Base-by-base conservation (phyloP, 1,140 invertebrate genomes). In the Papilio helenus region DNA sequence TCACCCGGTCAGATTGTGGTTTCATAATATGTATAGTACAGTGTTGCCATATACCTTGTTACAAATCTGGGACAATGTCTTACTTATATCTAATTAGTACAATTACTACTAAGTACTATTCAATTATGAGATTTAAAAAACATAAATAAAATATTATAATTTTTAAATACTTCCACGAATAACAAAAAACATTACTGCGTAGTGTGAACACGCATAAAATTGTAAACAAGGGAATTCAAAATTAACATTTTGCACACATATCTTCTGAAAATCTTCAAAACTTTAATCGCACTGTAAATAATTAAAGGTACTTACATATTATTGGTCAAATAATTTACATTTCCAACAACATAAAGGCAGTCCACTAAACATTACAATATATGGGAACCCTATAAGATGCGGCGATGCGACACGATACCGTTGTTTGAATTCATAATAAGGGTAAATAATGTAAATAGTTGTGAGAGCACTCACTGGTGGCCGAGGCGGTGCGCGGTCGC, bases 401-500 rank as follows among this genome's bases (percentile, higher is more conserved):
- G 12, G 18, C 72, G 23, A 23, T 55, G 44, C 44, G 14, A 14
- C 46, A 49, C 72, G 10, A 46, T 49, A 29, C n/a, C 72, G 26
- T 18, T 76, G 73, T 76, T 76, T 76, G 39, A 39, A 26, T 76
- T 58, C 8, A 12, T 76, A 76, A 14, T 49, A 29, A 26, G 18
- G n/a, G 46, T 23, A 1, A 51, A 4, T 29, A 51, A 51, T 51
- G 42, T 73, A 26, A 23, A 12, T 49, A 46, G 44, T 73, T 49
- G 49, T 39, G 26, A 68, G 55, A 68, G 23, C 79, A 89, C 90
- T 90, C 39, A 94, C 93, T 92, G 39, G 86, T 90, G 42, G 91
- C 87, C 39, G 92, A 94, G 1, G 95, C 92, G 16, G 92, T 95
- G 81, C 95, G 94, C 12, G 96, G 95, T 77, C 97, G 96, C 89